These are phyloP conservation scores for Apistogramma diplotaenia DNA, from an alignment of 2,113 vertebrate genomes.

Conservation along the genomic window DNA sequence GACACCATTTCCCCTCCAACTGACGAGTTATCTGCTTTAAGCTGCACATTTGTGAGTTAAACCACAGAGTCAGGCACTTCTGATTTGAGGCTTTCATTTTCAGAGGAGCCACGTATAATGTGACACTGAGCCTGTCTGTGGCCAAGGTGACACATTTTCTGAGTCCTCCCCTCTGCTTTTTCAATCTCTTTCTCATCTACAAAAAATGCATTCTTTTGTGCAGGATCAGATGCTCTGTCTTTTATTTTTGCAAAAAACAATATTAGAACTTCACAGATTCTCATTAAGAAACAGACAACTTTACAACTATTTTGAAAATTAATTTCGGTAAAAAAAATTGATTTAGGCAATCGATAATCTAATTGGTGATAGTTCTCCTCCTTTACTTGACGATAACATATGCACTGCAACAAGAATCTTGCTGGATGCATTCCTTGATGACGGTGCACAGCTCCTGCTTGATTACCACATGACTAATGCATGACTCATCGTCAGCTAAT, in stretches of 20 bases:
- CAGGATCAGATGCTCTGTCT: background rate
- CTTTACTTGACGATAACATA: background rate
- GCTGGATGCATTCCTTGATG: background rate
- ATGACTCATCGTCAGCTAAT: background rate
- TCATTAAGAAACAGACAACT: background rate
- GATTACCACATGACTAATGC: slow-evolving; percentile 11
- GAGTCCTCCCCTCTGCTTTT: background rate
- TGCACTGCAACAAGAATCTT: background rate
- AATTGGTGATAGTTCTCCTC: background rate
- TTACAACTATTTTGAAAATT: background rate
- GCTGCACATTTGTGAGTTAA: no score
- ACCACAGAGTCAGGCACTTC: no score
- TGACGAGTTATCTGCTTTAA: no score
- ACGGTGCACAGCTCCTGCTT: background rate
- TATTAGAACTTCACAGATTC: background rate
- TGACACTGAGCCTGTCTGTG: background rate
- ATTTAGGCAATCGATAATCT: background rate
- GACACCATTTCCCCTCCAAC: no score
- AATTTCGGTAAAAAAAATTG: background rate
- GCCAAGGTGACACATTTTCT: no score
- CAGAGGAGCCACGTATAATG: no score
- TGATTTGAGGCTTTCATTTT: no score
- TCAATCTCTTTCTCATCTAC: background rate
- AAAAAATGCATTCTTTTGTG: background rate
- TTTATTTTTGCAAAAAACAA: background rate